Percentiles rank a stretch among this genome's conserved stretches.
phyloP scores from a whole-genome alignment of 2,888 invertebrate genomes.

The Leucophenga maculata region DNA sequence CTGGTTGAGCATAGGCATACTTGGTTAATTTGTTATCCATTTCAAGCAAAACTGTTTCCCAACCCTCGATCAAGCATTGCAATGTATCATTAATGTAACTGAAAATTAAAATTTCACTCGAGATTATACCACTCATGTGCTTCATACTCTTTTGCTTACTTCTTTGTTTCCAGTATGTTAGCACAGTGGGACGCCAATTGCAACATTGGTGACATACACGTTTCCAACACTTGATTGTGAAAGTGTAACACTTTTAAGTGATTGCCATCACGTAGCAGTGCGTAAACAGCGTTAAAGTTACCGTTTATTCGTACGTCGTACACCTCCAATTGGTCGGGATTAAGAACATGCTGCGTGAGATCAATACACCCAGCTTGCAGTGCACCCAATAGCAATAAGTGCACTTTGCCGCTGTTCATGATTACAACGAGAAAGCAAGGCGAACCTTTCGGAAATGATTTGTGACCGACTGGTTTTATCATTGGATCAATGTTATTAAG shows the following conservation, averaged over 20 bases:
- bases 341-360: constrained; percentile 75
- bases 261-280: constrained; percentile 75
- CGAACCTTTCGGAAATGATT: constrained; percentile 76
- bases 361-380: constrained; percentile 84
- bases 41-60: constrained; percentile 94
- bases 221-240: constrained; percentile 67
- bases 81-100: constrained; percentile 82
- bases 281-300: constrained; percentile 81
- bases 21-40: constrained; percentile 93
- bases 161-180: constrained; percentile 80
- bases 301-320: constrained; percentile 80
- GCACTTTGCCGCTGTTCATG: constrained; percentile 80
- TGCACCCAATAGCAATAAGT: constrained; percentile 87
- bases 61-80: constrained; percentile 88
- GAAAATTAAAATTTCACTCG: constrained; percentile 18
- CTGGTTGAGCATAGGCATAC: constrained; percentile 86
- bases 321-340: constrained; percentile 76
- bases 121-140: not conserved
- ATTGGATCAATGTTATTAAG: constrained; percentile 75
- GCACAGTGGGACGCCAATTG: constrained; percentile 82
- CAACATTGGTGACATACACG: constrained; percentile 68
- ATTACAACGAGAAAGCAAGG: constrained; percentile 87
- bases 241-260: constrained; percentile 77
- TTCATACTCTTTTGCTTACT: constrained; percentile 53
- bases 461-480: constrained; percentile 74